A percentile compares a stretch with the other conserved stretches of the same genome.
Conservation (phyloP, 2,888 invertebrate species). For the Dynastes tityus region DNA sequence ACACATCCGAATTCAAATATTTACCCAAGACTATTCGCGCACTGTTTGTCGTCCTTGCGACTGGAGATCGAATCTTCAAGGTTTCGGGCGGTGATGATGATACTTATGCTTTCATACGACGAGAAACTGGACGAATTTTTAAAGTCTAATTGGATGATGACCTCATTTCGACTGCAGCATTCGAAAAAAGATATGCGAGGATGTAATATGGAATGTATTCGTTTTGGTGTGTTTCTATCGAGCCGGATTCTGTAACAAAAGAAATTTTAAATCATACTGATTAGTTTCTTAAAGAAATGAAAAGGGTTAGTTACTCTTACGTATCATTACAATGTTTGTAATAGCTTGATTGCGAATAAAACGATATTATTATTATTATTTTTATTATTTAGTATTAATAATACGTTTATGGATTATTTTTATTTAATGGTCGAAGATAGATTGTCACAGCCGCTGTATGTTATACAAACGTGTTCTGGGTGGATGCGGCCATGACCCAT, state of each 20-base stretch:
- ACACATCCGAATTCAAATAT: constrained; percentile 30
- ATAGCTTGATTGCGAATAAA: too few species aligned
- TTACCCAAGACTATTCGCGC: constrained; percentile 17
- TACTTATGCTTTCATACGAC: background rate
- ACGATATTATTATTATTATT: too few species aligned
- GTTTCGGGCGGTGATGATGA: constrained; percentile 23
- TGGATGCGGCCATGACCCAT: too few species aligned
- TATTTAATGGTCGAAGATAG: background rate
- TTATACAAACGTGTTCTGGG: too few species aligned
- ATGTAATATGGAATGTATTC: background rate
- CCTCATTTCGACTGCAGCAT: constrained; percentile 30
- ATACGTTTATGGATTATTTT: background rate
- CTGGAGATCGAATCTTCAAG: constrained; percentile 26
- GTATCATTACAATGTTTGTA: background rate
- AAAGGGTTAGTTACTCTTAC: background rate
- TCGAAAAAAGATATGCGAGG: constrained; percentile 12
- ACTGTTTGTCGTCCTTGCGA: constrained; percentile 34
- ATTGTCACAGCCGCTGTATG: too few species aligned
- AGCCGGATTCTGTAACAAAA: constrained; percentile 3
- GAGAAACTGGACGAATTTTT: constrained; percentile 17
- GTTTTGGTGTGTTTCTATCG: background rate
- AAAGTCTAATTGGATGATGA: constrained; percentile 38
- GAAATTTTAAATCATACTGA: background rate
- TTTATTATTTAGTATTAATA: background rate
- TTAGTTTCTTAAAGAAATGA: too few species aligned